Evolutionary conservation across 2,797 vertebrate genomes (phyloP), one percentile per base, ranked within the genome.

Genomic region (Acestrorhynchus altus): DNA sequence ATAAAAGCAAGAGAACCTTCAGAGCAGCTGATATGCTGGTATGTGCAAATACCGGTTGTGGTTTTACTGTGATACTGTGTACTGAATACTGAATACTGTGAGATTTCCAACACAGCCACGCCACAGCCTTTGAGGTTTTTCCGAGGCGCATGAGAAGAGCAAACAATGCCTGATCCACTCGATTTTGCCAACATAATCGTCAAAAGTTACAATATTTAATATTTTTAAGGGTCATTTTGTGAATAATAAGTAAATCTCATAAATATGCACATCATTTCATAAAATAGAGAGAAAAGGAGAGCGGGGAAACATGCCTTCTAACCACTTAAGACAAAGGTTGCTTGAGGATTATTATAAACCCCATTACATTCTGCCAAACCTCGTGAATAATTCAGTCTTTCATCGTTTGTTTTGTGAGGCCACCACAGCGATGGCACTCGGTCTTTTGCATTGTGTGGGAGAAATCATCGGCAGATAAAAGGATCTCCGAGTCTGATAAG

Each of bases 371-470:
- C 47, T 59, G 54, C 22, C 59, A 49, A 31, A 59, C n/a, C 35
- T 42, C 56, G 26, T 46, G 60, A 42, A 28, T 49, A 69, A 63
- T 46, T 65, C 46, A n/a, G 35, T 5, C 20, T 44, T 31, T 47
- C 61, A 22, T 47, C 1, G 15, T 16, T 18, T 63, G 35, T 71
- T 61, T 61, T 70, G 4, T 76, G 28, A 72, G 57, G 64, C 69
- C 47, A 57, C 13, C 39, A 81, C 79, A 83, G 80, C 81, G 77
- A 69, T 69, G 81, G 8, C 54, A 66, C 56, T 74, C 46, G n/a
- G 10, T 87, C 83, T 77, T 93, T 94, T 92, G 89, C 90, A 92
- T 92, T 79, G 59, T 22, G 42, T 83, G 76, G 73, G 64, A 35
- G 83, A 80, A 87, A 85, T 90, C 88, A 64, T 83, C 85, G 79